These are phyloP conservation scores for Unio delphinus DNA, from an alignment of 2,888 invertebrate genomes.

Conservation along the genomic window DNA sequence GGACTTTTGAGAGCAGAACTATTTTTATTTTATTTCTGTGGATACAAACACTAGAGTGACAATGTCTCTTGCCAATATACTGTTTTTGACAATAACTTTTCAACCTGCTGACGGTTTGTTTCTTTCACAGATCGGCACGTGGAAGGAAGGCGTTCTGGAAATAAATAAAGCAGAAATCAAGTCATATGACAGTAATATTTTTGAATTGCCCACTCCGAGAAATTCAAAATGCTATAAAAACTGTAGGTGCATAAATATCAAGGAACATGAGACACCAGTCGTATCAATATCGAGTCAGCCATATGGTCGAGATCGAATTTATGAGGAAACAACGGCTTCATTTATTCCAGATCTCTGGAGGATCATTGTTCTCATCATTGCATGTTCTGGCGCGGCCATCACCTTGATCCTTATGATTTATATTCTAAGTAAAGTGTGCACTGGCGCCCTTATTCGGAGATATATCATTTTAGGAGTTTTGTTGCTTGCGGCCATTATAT, in stretches of 20 bases:
- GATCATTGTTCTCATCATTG: constrained; percentile 86
- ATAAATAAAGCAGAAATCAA: constrained; percentile 22
- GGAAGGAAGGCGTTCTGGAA: constrained; percentile 26
- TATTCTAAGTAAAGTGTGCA: constrained; percentile 84
- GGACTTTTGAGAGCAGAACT: no score
- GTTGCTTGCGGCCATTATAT: constrained; percentile 70
- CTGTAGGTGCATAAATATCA: constrained; percentile 42
- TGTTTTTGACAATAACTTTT: neutral
- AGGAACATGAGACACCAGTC: constrained; percentile 9
- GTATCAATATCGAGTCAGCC: neutral
- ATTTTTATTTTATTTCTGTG: no score
- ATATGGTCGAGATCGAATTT: constrained; percentile 28
- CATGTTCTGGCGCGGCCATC: constrained; percentile 85
- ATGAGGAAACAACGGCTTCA: constrained; percentile 31
- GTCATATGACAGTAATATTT: constrained; percentile 35
- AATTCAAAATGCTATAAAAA: constrained; percentile 23
- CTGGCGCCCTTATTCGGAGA: constrained; percentile 45
- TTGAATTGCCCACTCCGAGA: constrained; percentile 9
- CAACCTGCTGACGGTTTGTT: constrained; percentile 2
- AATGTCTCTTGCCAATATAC: no score
- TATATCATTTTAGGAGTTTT: constrained; percentile 69
- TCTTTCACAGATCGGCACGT: constrained; percentile 43
- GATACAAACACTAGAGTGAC: no score
- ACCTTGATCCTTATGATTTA: constrained; percentile 88
- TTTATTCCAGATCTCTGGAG: constrained; percentile 80